Percentiles rank a stretch among this genome's conserved stretches.
These are phyloP conservation scores for Stenotaenia linearis DNA, from an alignment of 2,888 invertebrate genomes.

Conservation along the genomic window DNA sequence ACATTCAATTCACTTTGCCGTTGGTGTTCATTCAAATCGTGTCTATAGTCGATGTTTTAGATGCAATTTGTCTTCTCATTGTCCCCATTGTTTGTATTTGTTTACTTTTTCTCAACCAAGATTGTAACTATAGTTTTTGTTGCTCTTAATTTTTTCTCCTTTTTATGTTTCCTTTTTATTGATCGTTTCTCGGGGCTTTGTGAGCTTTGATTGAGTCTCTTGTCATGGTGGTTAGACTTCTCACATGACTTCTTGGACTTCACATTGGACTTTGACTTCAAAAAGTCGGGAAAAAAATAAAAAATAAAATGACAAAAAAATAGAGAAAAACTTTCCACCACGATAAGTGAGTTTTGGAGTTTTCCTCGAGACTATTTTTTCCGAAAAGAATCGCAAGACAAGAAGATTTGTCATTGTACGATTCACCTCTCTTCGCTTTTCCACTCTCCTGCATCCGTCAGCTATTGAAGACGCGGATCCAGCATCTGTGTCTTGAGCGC, in stretches of 20 bases:
- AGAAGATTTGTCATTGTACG: conserved; percentile 6
- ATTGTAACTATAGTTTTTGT: conserved; percentile 13
- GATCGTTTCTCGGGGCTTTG: conserved; percentile 15
- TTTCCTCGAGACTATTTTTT: not conserved
- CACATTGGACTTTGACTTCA: not conserved
- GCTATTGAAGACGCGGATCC: not conserved
- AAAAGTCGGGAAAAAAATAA: not conserved
- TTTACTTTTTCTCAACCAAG: not conserved
- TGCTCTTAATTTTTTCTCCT: conserved; percentile 3
- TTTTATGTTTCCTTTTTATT: conserved; percentile 19
- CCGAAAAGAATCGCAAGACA: not conserved
- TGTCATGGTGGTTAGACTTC: conserved; percentile 19
- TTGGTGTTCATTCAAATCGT: not conserved
- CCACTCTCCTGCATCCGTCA: conserved; percentile 12
- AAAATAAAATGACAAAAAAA: not conserved
- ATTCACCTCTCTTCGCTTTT: conserved; percentile 7
- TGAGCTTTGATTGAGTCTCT: conserved; percentile 21
- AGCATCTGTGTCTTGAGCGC: conserved; percentile 13
- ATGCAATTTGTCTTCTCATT: not conserved
- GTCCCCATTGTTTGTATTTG: not conserved
- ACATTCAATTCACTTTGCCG: not conserved
- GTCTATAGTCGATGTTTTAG: not conserved
- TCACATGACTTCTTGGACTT: conserved; percentile 5
- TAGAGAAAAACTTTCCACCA: not conserved
- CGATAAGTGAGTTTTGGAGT: conserved; percentile 15